phyloP scores from a whole-genome alignment of 2,797 vertebrate genomes.

The Passerculus sandwichensis region DNA sequence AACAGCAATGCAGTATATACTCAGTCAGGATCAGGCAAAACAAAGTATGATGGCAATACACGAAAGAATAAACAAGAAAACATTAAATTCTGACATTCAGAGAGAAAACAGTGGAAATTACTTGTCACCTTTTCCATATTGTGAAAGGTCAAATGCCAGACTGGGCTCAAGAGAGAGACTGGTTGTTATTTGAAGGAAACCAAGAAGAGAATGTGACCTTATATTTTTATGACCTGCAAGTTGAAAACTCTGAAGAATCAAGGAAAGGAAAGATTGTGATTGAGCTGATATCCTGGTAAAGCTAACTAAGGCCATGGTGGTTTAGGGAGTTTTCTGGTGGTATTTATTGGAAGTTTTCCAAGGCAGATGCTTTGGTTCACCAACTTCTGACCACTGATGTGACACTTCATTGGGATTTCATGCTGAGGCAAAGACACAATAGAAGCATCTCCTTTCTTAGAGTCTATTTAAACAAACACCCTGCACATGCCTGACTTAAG shows the following conservation, averaged over 20 bases:
- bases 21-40: background rate
- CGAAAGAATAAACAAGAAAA: background rate
- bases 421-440: background rate
- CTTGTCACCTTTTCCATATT: background rate
- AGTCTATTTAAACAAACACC: background rate
- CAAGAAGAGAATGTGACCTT: background rate
- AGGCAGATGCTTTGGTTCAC: background rate
- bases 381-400: background rate
- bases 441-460: background rate
- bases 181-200: background rate
- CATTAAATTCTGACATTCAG: background rate
- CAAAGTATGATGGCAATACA: background rate
- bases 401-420: background rate
- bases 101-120: background rate
- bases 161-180: background rate
- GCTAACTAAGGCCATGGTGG: background rate
- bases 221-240: background rate
- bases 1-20: background rate
- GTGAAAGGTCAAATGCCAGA: background rate
- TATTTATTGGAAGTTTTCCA: background rate
- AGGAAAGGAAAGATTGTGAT: background rate
- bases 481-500: background rate
- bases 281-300: background rate
- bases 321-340: background rate
- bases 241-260: background rate